Evolutionary conservation across 2,113 vertebrate species (phyloP).

Genomic region (Larimichthys crocea): DNA sequence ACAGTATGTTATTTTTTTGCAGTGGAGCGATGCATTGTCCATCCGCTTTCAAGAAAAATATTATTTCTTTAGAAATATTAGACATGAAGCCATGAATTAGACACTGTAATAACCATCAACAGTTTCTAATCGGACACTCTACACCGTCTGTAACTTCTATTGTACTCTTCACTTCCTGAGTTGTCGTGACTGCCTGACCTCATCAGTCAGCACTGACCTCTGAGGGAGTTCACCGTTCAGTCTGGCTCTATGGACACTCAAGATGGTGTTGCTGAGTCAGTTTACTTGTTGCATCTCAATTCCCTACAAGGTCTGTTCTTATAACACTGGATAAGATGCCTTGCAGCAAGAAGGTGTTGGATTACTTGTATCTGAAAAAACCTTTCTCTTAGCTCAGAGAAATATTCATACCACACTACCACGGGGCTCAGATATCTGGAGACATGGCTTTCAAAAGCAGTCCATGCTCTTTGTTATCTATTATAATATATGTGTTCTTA

Average conservation of each 20-base stretch:
- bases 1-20: neutral
- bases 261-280: conserved; percentile 14
- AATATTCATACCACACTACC: neutral
- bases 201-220: neutral
- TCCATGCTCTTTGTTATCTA: neutral
- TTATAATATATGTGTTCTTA: too few species aligned
- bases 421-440: neutral
- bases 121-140: too few species aligned
- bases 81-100: neutral
- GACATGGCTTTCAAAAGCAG: neutral
- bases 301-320: conserved; percentile 6
- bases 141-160: too few species aligned
- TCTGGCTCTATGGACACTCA: neutral
- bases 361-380: neutral
- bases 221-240: neutral
- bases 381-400: neutral
- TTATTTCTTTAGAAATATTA: neutral
- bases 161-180: neutral
- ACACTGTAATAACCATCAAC: neutral
- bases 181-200: neutral
- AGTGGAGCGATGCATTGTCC: neutral
- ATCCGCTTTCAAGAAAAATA: neutral
- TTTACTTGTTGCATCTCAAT: conserved; percentile 7
- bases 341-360: conserved; percentile 5
- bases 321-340: conserved; percentile 20